These are phyloP conservation scores for Nasonia longicornis DNA, from an alignment of 1,140 invertebrate genomes.

Conservation along the genomic window DNA sequence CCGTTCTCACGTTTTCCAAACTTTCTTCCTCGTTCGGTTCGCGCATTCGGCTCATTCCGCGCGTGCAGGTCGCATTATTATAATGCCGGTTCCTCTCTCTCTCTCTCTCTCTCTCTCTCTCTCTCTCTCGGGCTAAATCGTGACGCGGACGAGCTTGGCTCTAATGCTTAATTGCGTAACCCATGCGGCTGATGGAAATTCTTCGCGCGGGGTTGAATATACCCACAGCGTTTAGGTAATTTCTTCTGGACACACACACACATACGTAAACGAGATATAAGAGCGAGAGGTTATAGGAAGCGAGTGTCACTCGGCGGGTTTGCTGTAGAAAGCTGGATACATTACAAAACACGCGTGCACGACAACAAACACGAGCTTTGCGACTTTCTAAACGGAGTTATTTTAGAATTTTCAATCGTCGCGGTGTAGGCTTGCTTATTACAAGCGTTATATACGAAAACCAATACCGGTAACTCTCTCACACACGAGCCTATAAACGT, in stretches of 20 bases:
- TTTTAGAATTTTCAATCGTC: not conserved
- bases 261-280: not conserved
- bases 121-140: no score
- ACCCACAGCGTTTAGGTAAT: no score
- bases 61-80: constrained; percentile 1
- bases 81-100: no score
- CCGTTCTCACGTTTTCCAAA: constrained; percentile 24
- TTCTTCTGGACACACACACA: not conserved
- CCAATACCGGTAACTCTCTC: no score
- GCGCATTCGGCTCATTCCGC: not conserved
- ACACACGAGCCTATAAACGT: no score
- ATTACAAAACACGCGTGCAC: not conserved
- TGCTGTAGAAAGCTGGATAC: not conserved
- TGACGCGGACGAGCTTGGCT: not conserved
- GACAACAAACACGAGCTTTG: not conserved
- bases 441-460: no score
- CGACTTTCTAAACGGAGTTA: not conserved
- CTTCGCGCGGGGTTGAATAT: no score
- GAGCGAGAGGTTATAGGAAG: no score
- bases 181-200: not conserved
- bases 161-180: not conserved
- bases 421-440: no score
- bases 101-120: no score
- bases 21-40: not conserved
- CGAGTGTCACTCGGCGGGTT: not conserved